Base-by-base conservation (phyloP, 1,140 invertebrate genomes). In the Anoplolepis gracilipes region DNA sequence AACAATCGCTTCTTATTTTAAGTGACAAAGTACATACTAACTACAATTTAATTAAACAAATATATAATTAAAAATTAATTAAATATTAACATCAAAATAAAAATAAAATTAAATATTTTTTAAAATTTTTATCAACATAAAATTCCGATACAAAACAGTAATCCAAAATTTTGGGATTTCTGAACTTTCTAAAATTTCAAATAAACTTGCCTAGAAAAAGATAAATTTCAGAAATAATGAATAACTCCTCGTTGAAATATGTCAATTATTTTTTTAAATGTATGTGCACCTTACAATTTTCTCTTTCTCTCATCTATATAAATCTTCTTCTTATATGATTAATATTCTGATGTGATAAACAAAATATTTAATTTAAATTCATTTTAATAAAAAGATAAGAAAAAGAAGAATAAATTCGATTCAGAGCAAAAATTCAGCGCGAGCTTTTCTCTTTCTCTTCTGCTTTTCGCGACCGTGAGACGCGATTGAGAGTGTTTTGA, bases 401-500 rank as follows among this genome's bases (percentile, higher is more conserved):
- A 33, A 33, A 10, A 5, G 2, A 13, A 42, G 0, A 4, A 8
- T 2, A 69, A 57, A 25, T 28, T 2, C 11, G 13, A 59, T n/a
- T 36, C 16, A 13, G 28, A 28, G 28, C 16, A 39, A n/a, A 55
- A 84, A 7, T 72, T 5, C 7, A 8, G 13, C 19, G 28, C 30
- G 22, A 16, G 7, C n/a, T 76, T 64, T 77, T 77, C 33, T n/a
- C 13, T 46, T 46, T 46, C 4, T 16, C 16, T 19, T 19, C 30
- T 16, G 2, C 8, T 55, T 19, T 25, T 28, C n/a, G 33, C 33
- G 64, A 22, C 46, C 62, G 33, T 55, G 76, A 67, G 76, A 42
- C 10, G 28, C 39, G 25, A 73, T 39, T 11, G 53, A 13, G 53
- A n/a, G 39, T 84, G 81, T 84, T 84, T 77, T 46, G 76, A 36